Evolutionary conservation across 2,888 invertebrate genomes (phyloP).

Genomic region (Xanthostigma xanthostigma): DNA sequence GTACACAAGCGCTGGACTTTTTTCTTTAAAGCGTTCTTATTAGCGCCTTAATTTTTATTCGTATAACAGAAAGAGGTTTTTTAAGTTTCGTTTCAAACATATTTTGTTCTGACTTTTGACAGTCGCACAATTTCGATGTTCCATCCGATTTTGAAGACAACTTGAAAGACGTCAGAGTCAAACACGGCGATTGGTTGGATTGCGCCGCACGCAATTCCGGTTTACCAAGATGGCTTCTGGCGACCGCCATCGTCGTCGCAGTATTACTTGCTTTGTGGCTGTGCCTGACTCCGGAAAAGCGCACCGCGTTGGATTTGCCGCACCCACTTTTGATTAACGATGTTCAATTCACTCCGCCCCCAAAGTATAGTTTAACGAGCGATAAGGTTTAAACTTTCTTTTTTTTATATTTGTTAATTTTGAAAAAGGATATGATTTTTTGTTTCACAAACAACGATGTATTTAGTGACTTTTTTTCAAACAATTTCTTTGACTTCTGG

Average conservation of each 20-base stretch:
- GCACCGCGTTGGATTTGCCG: background rate
- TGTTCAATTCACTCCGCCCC: slow-evolving; percentile 15
- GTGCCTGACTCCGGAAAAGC: slow-evolving; percentile 25
- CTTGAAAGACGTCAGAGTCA: background rate
- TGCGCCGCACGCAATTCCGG: slow-evolving; percentile 31
- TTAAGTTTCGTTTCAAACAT: no score
- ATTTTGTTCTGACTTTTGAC: background rate
- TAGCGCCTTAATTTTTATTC: background rate
- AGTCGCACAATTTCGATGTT: slow-evolving; percentile 4
- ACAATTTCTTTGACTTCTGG: no score
- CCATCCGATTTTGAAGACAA: slow-evolving; percentile 2
- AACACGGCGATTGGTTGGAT: slow-evolving; percentile 22
- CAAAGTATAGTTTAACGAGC: slow-evolving; percentile 17
- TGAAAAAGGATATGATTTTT: no score
- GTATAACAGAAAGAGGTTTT: background rate
- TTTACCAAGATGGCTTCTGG: slow-evolving; percentile 30
- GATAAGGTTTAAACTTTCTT: slow-evolving; percentile 13
- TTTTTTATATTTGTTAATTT: no score
- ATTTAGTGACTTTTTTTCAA: no score
- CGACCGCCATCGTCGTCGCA: slow-evolving; percentile 28
- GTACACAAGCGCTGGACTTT: no score
- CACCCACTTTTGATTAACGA: background rate
- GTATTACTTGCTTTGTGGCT: slow-evolving; percentile 32
- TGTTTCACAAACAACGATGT: no score
- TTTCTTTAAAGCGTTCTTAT: no score